Percentiles rank a stretch among this genome's conserved stretches.
phyloP scores from a whole-genome alignment of 2,888 invertebrate species.

The Myopa tessellatipennis region DNA sequence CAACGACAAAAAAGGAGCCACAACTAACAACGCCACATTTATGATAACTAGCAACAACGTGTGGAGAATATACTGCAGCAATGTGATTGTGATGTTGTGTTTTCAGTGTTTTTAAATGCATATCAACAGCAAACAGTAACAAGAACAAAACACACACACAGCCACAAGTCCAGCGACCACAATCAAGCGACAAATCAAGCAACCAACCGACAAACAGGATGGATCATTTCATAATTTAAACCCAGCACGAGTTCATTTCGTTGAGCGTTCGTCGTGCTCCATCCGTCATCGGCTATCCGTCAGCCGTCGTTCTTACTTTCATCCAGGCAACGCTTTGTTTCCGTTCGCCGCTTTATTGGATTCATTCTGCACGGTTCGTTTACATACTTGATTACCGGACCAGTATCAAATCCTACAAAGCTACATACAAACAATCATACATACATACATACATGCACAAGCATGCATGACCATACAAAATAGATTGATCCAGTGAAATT shows the following conservation, averaged over 20 bases:
- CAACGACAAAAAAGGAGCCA: neutral
- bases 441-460: no score
- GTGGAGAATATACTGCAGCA: neutral
- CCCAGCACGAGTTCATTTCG: constrained; percentile 17
- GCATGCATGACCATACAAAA: no score
- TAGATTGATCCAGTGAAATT: no score
- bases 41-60: no score
- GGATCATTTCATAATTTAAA: constrained; percentile 17
- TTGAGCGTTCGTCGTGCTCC: constrained; percentile 5
- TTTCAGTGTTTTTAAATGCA: neutral
- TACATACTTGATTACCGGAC: neutral
- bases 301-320: neutral
- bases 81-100: no score
- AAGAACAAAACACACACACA: constrained; percentile 1
- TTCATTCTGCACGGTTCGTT: constrained; percentile 6
- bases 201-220: constrained; percentile 8
- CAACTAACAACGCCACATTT: no score
- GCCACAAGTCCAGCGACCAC: neutral
- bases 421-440: no score
- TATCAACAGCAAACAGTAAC: neutral
- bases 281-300: no score
- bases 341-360: neutral
- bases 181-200: neutral
- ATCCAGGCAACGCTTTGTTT: neutral
- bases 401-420: no score